phyloP scores from a whole-genome alignment of 2,888 invertebrate species.

The Thecophora atra region DNA sequence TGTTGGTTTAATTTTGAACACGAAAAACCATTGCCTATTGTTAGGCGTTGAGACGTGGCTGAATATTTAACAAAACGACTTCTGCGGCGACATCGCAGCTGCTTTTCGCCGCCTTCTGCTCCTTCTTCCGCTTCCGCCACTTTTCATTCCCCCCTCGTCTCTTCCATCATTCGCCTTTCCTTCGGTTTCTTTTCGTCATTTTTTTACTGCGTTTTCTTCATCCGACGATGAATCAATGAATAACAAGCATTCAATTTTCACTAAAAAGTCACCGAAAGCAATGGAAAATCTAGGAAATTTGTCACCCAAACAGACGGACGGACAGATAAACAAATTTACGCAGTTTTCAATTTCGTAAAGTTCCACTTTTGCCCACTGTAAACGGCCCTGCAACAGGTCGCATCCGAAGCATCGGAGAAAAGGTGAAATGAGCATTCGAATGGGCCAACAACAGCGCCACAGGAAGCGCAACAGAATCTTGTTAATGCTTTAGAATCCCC shows the following conservation, averaged over 20 bases:
- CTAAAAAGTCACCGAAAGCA: too few relatives aligned
- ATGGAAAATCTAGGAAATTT: too few relatives aligned
- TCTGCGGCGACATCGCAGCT: too few relatives aligned
- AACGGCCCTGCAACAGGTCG: conserved; percentile 6
- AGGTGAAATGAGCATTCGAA: neutral
- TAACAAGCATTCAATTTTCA: too few relatives aligned
- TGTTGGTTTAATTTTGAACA: conserved; percentile 12
- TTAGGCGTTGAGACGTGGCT: conserved; percentile 34
- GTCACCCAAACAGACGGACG: too few relatives aligned
- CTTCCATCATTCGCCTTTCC: neutral
- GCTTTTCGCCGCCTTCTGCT: neutral
- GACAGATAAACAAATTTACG: neutral
- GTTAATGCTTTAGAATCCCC: neutral
- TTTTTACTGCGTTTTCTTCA: neutral
- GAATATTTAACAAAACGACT: conserved; percentile 16
- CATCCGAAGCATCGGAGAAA: neutral
- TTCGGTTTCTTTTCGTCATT: neutral
- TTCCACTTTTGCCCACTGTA: conserved; percentile 15
- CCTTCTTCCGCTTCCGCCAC: neutral
- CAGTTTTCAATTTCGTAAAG: neutral
- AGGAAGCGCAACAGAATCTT: conserved; percentile 18
- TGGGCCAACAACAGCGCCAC: conserved; percentile 1
- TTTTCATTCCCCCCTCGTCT: neutral
- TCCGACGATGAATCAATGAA: too few relatives aligned
- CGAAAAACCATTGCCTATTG: conserved; percentile 31